Conservation (phyloP, 2,888 invertebrate species). For the Amblyteles armatorius region DNA sequence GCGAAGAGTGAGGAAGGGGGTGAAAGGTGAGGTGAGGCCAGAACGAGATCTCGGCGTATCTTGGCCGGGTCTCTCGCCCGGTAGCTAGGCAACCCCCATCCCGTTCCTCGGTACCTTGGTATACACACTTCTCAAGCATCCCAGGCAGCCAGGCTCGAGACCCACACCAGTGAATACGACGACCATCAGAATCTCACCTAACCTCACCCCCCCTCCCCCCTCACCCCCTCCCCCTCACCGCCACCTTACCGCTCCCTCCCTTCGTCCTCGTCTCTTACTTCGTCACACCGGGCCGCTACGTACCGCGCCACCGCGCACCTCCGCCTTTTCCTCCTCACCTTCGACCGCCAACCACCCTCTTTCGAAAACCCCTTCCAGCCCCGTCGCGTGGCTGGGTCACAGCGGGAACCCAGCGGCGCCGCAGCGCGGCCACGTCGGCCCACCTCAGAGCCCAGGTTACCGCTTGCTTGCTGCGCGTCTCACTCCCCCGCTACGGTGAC, state of each 20-base stretch:
- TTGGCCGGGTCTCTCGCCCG: conserved; percentile 84
- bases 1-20: conserved; percentile 46
- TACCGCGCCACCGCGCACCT: conserved; percentile 46
- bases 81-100: conserved; percentile 84
- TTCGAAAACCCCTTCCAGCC: conserved; percentile 75
- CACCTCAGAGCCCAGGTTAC: conserved; percentile 81
- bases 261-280: conserved; percentile 25
- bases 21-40: conserved; percentile 54
- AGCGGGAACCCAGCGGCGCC: conserved; percentile 81
- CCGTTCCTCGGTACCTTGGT: conserved; percentile 66
- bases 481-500: conserved; percentile 52
- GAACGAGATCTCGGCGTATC: conserved; percentile 81
- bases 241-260: no score
- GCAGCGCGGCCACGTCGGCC: conserved; percentile 83
- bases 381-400: conserved; percentile 75
- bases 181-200: conserved; percentile 62
- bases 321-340: conserved; percentile 75
- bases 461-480: conserved; percentile 63
- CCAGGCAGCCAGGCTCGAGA: conserved; percentile 57
- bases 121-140: conserved; percentile 66
- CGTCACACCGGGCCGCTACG: conserved; percentile 10
- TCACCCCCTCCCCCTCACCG: neutral
- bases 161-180: conserved; percentile 31
- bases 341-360: conserved; percentile 68
- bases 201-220: conserved; percentile 44